Percentiles rank a stretch among this genome's conserved stretches.
Evolutionary conservation across 2,113 vertebrate species (phyloP).

Genomic region (Ailurus styani): DNA sequence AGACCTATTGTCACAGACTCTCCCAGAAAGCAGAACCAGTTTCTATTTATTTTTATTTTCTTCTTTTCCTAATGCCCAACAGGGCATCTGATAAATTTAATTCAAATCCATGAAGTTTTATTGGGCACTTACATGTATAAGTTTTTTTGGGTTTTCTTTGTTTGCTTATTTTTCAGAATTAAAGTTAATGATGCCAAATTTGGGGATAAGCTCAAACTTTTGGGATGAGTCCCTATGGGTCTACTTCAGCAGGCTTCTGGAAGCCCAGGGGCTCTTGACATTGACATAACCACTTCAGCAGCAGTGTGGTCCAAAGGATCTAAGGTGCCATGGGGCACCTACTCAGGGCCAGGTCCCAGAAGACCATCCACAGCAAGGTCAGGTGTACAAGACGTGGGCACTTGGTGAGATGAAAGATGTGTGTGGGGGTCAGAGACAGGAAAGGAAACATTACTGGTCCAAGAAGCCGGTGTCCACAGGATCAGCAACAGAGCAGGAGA

Average conservation of each 20-base stretch:
- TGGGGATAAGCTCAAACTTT: background rate
- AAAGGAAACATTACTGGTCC: background rate
- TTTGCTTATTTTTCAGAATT: background rate
- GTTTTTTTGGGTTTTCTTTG: background rate
- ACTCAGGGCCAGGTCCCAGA: accelerated
- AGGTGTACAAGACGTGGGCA: background rate
- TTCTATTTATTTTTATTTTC: background rate
- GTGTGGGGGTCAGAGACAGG: background rate
- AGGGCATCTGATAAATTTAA: background rate
- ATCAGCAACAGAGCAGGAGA: background rate
- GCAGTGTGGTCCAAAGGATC: background rate
- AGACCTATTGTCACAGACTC: background rate
- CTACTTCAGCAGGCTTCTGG: background rate
- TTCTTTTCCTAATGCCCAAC: background rate
- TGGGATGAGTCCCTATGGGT: background rate
- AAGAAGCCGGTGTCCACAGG: background rate
- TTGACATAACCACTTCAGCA: background rate
- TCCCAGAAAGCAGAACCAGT: background rate
- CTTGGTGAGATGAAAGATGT: background rate
- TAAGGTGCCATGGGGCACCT: accelerated
- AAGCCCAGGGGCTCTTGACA: background rate
- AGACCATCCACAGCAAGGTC: background rate
- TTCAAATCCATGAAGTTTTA: background rate
- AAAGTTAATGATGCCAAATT: background rate
- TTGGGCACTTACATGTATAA: background rate